Percentiles rank a stretch among this genome's conserved stretches.
These are phyloP conservation scores for Empis livida DNA, from an alignment of 2,888 invertebrate genomes.

Conservation along the genomic window DNA sequence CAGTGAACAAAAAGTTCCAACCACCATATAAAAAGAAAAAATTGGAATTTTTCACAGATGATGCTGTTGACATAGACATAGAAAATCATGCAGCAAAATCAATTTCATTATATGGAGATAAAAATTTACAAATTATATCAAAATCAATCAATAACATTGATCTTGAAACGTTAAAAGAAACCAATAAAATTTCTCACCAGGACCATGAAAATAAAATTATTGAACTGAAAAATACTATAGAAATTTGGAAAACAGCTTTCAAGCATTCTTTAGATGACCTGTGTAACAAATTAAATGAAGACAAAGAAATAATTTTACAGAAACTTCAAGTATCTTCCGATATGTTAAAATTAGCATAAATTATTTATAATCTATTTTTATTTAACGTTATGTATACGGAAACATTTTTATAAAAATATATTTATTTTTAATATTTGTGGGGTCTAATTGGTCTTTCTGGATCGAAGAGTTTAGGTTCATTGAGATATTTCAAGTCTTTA, in stretches of 20 bases:
- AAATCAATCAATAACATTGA: background rate
- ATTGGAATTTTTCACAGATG: background rate
- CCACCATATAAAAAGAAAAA: background rate
- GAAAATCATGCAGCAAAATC: background rate
- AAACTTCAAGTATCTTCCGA: slow-evolving; percentile 21
- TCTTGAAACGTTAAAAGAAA: background rate
- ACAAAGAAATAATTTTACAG: slow-evolving; percentile 14
- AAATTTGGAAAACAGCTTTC: slow-evolving; percentile 23
- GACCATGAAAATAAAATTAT: slow-evolving; percentile 9
- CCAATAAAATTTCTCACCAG: background rate
- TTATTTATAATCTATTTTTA: background rate
- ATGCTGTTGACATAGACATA: background rate
- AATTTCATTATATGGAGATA: background rate
- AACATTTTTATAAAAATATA: slow-evolving; percentile 5
- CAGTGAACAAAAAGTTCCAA: background rate
- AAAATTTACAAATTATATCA: background rate
- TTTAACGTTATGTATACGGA: slow-evolving; percentile 7
- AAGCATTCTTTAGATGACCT: slow-evolving; percentile 20
- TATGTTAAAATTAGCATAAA: slow-evolving; percentile 18
- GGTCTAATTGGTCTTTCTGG: slow-evolving; percentile 69
- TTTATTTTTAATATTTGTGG: slow-evolving; percentile 53
- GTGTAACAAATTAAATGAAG: slow-evolving; percentile 14
- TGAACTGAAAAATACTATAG: slow-evolving; percentile 17
- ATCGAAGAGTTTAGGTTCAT: slow-evolving; percentile 85
- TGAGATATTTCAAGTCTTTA: slow-evolving; percentile 65